Base-by-base conservation (phyloP, 2,113 vertebrate genomes). In the Blennius ocellaris region DNA sequence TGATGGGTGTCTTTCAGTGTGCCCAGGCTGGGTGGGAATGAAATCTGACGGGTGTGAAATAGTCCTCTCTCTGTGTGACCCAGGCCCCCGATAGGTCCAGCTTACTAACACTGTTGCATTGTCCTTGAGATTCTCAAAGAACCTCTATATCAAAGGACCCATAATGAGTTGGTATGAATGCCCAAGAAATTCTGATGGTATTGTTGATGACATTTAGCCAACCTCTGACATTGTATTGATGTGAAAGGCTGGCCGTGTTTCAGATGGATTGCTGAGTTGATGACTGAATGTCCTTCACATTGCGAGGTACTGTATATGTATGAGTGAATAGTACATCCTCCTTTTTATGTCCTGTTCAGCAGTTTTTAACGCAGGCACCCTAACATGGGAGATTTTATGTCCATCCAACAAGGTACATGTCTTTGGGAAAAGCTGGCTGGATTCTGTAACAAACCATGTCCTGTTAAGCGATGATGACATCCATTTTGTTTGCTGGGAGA, bases 31-130 rank as follows among this genome's bases (percentile, higher is more conserved):
- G 73, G 74, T 63, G 76, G 82, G 77, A 90, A 87, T 87, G 69
- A 54, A 67, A 86, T 82, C 21, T 79, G 86, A 80, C 49, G 62
- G 84, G 77, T 90, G 86, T 91, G 86, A 91, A 91, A 85, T 60
- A 71, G 51, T 66, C 64, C 55, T n/a, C 52, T 76, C 65, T 70
- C 41, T 57, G 41, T 11, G 67, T 73, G 82, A 76, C 69, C 73
- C 36, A 60, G 60, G 72, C 55, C 65, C 40, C 79, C 44, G 50
- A 73, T 56, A 6, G 60, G 30, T 76, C 59, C 54, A 44, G 64
- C 55, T 59, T 60, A 65, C 76, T 63, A 65, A 84, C 75, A 72
- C 82, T 70, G 65, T 72, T n/a, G 73, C 78, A 50, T 86, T 87
- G 83, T 87, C 55, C 74, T 8, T 61, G 14, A 52, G 11, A 39